These are phyloP conservation scores for Matsumurasca onukii DNA, from an alignment of 1,140 invertebrate species.

Conservation along the genomic window DNA sequence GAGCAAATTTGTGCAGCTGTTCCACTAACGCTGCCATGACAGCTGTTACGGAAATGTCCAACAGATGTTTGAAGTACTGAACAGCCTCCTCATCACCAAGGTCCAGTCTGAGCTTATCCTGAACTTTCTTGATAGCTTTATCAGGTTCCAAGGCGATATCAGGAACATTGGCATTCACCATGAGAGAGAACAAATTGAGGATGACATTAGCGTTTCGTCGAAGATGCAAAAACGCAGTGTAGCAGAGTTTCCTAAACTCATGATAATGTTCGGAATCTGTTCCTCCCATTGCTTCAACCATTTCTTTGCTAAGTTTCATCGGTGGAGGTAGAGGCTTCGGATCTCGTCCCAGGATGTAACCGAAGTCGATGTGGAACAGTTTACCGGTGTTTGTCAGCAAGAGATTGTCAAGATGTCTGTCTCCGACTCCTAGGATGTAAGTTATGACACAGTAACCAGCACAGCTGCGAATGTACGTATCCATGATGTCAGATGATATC, in stretches of 20 bases:
- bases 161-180: slow-evolving; percentile 98
- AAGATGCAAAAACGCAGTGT: slow-evolving; percentile 95
- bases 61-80: slow-evolving; percentile 87
- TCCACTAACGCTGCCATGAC: slow-evolving; percentile 96
- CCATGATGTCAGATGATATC: slow-evolving; percentile 92
- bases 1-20: slow-evolving; percentile 95
- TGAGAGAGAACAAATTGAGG: slow-evolving; percentile 95
- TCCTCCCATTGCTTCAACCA: slow-evolving; percentile 99
- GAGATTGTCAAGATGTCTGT: slow-evolving; percentile 97
- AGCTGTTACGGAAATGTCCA: slow-evolving; percentile 93
- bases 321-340: slow-evolving; percentile 97
- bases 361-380: slow-evolving; percentile 99
- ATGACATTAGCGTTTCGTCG: slow-evolving; percentile 94
- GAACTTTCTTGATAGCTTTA: slow-evolving; percentile 98
- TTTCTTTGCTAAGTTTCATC: slow-evolving; percentile 98
- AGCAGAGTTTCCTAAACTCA: too few relatives aligned
- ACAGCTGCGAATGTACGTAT: slow-evolving; percentile 97
- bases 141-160: slow-evolving; percentile 99
- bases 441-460: slow-evolving; percentile 99
- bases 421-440: slow-evolving; percentile 97
- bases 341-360: slow-evolving; percentile 97
- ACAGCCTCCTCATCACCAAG: slow-evolving; percentile 96
- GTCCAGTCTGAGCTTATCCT: slow-evolving; percentile 93
- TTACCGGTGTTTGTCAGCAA: slow-evolving; percentile 87
- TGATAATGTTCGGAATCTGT: slow-evolving; percentile 84